A percentile compares a stretch with the other conserved stretches of the same genome.
Evolutionary conservation across 2,888 invertebrate genomes (phyloP).

Genomic region (Holacanthella duospinosa): DNA sequence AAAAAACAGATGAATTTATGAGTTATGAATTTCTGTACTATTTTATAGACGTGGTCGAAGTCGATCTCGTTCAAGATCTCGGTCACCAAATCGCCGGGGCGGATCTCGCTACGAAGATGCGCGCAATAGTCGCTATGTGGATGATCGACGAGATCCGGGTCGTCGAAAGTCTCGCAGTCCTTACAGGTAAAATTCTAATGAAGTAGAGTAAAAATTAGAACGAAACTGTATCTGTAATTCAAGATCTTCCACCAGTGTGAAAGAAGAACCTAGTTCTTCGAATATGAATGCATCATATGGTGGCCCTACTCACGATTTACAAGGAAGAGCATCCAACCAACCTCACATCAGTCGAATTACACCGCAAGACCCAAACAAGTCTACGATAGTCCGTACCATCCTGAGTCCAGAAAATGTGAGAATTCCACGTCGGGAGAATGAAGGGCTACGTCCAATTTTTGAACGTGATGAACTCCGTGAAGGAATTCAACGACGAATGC

Average conservation of each 20-base stretch:
- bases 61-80: slow-evolving; percentile 3
- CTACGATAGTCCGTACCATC: slow-evolving; percentile 27
- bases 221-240: not conserved
- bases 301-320: too few species aligned
- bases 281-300: not conserved
- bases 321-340: slow-evolving; percentile 8
- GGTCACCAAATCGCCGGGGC: not conserved
- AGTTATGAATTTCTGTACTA: too few species aligned
- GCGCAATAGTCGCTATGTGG: not conserved
- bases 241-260: not conserved
- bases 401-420: slow-evolving; percentile 32
- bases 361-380: slow-evolving; percentile 11
- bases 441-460: slow-evolving; percentile 34
- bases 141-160: not conserved
- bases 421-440: slow-evolving; percentile 29
- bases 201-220: not conserved
- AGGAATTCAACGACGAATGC: slow-evolving; percentile 26
- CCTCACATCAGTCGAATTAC: slow-evolving; percentile 20
- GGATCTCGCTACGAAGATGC: slow-evolving; percentile 7
- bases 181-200: not conserved
- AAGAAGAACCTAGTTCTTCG: not conserved
- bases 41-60: too few species aligned
- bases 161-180: slow-evolving; percentile 1
- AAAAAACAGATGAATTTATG: too few species aligned
- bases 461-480: slow-evolving; percentile 34